These are phyloP conservation scores for Gonatopus flavifemur DNA, from an alignment of 1,140 invertebrate genomes.

Conservation along the genomic window DNA sequence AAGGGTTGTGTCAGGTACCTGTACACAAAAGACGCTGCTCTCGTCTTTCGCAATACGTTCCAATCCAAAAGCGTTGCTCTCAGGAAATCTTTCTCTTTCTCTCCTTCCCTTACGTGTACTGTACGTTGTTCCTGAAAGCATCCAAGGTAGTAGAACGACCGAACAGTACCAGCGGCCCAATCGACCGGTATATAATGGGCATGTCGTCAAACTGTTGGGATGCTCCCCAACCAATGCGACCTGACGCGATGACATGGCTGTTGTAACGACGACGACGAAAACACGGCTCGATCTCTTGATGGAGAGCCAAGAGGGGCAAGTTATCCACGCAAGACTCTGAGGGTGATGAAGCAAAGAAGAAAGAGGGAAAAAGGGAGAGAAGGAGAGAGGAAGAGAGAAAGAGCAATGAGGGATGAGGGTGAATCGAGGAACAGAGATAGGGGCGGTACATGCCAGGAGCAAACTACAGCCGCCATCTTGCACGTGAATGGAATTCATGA, in stretches of 20 bases:
- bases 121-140: too few species aligned
- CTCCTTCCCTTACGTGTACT: too few species aligned
- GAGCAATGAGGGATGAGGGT: slow-evolving; percentile 16
- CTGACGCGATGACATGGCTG: slow-evolving; percentile 10
- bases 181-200: slow-evolving; percentile 34
- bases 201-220: slow-evolving; percentile 39
- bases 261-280: slow-evolving; percentile 15
- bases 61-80: too few species aligned
- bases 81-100: too few species aligned
- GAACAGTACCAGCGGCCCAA: too few species aligned
- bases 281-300: too few species aligned
- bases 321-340: background rate
- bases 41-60: too few species aligned
- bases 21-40: too few species aligned
- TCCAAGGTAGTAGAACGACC: too few species aligned
- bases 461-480: slow-evolving; percentile 57
- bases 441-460: slow-evolving; percentile 48
- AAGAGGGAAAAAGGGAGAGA: slow-evolving; percentile 6
- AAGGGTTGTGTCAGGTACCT: too few species aligned
- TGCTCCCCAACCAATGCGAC: slow-evolving; percentile 24
- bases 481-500: slow-evolving; percentile 53
- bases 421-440: slow-evolving; percentile 20
- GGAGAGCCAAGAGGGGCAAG: background rate
- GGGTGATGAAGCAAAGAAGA: slow-evolving; percentile 3
- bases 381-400: background rate